Conservation (phyloP, 2,888 invertebrate species). For the Allacma fusca region DNA sequence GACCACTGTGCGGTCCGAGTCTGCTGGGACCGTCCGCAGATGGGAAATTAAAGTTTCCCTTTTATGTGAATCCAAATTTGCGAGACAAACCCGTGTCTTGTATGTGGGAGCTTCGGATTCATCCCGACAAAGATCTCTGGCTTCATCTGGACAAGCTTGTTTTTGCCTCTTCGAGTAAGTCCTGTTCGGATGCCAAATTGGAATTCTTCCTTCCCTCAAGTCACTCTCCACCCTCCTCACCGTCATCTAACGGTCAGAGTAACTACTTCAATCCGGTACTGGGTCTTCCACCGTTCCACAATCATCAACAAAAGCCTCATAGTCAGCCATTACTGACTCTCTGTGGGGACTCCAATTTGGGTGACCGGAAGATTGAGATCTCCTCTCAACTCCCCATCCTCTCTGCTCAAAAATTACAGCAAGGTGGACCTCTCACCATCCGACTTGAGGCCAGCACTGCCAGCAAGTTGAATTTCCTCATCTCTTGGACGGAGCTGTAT, state of each 20-base stretch:
- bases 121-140: slow-evolving; percentile 84
- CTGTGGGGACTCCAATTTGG: slow-evolving; percentile 73
- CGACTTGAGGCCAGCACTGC: slow-evolving; percentile 66
- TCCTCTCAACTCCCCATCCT: slow-evolving; percentile 78
- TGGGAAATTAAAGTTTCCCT: slow-evolving; percentile 87
- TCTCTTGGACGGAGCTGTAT: slow-evolving; percentile 88
- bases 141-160: slow-evolving; percentile 75
- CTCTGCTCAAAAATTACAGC: slow-evolving; percentile 76
- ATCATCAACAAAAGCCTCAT: slow-evolving; percentile 47
- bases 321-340: slow-evolving; percentile 77
- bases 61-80: slow-evolving; percentile 59
- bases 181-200: slow-evolving; percentile 85
- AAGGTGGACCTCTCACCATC: slow-evolving; percentile 58
- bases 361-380: slow-evolving; percentile 72
- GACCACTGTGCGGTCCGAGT: slow-evolving; percentile 83
- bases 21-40: slow-evolving; percentile 80
- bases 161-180: slow-evolving; percentile 75
- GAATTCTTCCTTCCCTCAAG: slow-evolving; percentile 76
- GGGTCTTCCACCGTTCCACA: slow-evolving; percentile 22
- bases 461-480: slow-evolving; percentile 83
- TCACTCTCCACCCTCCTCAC: slow-evolving; percentile 14
- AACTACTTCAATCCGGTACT: slow-evolving; percentile 50
- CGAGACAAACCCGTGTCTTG: slow-evolving; percentile 60
- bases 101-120: slow-evolving; percentile 69
- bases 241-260: slow-evolving; percentile 47